Evolutionary conservation across 2,113 vertebrate genomes (phyloP).

Genomic region (Mungos mungo): DNA sequence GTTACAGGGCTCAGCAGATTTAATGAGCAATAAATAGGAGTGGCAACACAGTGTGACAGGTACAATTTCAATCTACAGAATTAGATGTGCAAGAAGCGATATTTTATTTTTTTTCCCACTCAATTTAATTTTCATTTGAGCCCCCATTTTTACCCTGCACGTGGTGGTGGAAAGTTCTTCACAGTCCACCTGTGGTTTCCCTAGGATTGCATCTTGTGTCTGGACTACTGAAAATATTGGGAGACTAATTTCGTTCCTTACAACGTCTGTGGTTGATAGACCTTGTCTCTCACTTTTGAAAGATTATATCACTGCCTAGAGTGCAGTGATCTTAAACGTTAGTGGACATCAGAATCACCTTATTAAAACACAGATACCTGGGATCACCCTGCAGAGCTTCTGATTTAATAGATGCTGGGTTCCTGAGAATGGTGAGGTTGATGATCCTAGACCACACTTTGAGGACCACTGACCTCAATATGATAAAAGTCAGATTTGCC

Average conservation of each 20-base stretch:
- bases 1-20: background rate
- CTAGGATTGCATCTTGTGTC: background rate
- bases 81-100: background rate
- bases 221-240: background rate
- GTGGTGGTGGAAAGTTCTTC: background rate
- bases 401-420: background rate
- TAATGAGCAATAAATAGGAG: background rate
- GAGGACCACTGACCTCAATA: background rate
- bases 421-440: background rate
- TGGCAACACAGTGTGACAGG: background rate
- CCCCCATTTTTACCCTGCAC: background rate
- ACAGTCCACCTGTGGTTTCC: background rate
- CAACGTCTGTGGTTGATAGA: background rate
- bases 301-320: background rate
- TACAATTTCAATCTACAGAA: background rate
- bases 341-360: background rate
- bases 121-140: background rate
- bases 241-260: background rate
- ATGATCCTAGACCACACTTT: too few relatives aligned
- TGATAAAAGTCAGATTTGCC: background rate
- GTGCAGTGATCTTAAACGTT: background rate
- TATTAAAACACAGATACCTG: background rate
- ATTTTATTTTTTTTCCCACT: background rate
- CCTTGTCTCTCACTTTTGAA: background rate
- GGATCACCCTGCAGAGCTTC: background rate